A percentile compares a stretch with the other conserved stretches of the same genome.
phyloP scores from a whole-genome alignment of 1,140 invertebrate genomes.

The Galleria mellonella region DNA sequence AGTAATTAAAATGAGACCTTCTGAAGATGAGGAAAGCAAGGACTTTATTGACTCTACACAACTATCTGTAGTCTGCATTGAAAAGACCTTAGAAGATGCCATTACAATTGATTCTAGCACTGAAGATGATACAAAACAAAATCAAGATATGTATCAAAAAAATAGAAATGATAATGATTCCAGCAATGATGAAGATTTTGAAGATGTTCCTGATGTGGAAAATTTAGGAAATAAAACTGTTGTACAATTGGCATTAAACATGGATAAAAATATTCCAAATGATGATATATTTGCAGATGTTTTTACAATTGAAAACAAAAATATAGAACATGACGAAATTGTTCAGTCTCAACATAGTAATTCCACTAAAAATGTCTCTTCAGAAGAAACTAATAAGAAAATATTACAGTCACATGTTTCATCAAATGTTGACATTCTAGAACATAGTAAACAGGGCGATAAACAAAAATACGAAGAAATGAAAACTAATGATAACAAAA shows the following conservation, averaged over 20 bases:
- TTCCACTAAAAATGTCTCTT: not conserved
- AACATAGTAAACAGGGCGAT: too few species aligned
- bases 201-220: conserved; percentile 70
- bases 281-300: conserved; percentile 84
- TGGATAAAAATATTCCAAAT: conserved; percentile 44
- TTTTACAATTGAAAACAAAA: conserved; percentile 45
- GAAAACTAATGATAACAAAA: too few species aligned
- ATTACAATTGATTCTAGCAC: conserved; percentile 37
- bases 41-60: conserved; percentile 28
- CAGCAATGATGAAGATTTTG: conserved; percentile 73
- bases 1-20: not conserved
- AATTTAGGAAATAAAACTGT: conserved; percentile 27
- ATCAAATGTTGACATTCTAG: too few species aligned
- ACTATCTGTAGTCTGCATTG: conserved; percentile 37
- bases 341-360: not conserved
- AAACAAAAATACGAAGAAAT: too few species aligned
- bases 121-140: conserved; percentile 26
- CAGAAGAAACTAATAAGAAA: too few species aligned
- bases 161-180: conserved; percentile 30
- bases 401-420: too few species aligned
- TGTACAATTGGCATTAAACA: conserved; percentile 47
- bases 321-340: not conserved
- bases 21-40: not conserved
- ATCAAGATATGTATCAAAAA: conserved; percentile 8
- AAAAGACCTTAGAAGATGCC: conserved; percentile 26